Evolutionary conservation across 1,140 invertebrate genomes (phyloP).

Genomic region (Eubasilissa regina): DNA sequence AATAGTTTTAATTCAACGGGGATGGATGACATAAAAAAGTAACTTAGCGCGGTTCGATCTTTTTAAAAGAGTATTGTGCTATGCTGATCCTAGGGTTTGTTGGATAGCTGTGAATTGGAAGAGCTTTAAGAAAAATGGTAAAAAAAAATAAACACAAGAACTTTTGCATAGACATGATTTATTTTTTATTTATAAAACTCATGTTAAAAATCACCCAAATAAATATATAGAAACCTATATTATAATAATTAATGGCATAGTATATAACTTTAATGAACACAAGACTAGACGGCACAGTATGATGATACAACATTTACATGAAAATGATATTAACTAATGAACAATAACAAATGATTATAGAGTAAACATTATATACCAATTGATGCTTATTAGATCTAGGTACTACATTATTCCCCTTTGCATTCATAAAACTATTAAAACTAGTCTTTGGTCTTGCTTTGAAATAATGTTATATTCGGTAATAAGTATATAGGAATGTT

Average conservation of each 20-base stretch:
- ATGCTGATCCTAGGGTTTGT: too few relatives aligned
- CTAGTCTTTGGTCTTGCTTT: too few relatives aligned
- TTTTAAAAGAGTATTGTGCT: too few relatives aligned
- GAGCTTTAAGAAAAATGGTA: too few relatives aligned
- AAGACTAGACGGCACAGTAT: constrained; percentile 17
- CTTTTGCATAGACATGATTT: background rate
- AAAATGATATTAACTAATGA: background rate
- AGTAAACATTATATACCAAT: background rate
- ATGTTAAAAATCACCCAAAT: constrained; percentile 24
- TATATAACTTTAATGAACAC: constrained; percentile 9
- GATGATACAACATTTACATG: background rate
- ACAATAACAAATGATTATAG: background rate
- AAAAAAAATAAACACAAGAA: too few relatives aligned
- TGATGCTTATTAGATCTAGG: background rate
- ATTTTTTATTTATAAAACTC: constrained; percentile 8
- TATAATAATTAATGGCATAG: background rate
- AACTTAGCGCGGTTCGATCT: too few relatives aligned
- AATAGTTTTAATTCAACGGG: too few relatives aligned
- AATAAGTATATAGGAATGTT: too few relatives aligned
- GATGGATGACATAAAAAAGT: too few relatives aligned
- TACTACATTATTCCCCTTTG: background rate
- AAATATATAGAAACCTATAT: constrained; percentile 5
- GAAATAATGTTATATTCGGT: too few relatives aligned
- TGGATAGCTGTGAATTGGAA: too few relatives aligned
- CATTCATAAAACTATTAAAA: too few relatives aligned